These are phyloP conservation scores for Rhineura floridana DNA, from an alignment of 2,113 vertebrate genomes.

Conservation along the genomic window DNA sequence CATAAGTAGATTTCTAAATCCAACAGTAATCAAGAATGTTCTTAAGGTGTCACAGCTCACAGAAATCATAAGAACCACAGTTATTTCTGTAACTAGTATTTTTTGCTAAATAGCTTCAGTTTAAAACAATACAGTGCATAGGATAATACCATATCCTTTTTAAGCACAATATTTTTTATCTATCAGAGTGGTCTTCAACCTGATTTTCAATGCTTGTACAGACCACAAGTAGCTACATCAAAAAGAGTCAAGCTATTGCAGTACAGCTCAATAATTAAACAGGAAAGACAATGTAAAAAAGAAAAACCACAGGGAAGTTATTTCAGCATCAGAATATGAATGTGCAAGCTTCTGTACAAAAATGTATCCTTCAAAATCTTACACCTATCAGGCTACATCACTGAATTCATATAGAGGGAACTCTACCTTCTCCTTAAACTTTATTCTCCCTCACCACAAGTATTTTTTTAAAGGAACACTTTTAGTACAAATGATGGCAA, in stretches of 20 bases:
- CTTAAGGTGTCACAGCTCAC: not conserved
- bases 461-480: not conserved
- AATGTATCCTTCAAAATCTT: not conserved
- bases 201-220: not conserved
- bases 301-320: constrained; percentile 19
- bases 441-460: not conserved
- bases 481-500: not conserved
- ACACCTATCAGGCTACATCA: not conserved
- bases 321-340: constrained; percentile 6
- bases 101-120: not conserved
- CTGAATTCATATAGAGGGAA: not conserved
- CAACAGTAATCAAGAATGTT: not conserved
- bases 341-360: constrained; percentile 22
- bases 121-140: not conserved
- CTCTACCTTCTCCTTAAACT: not conserved
- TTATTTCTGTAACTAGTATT: not conserved
- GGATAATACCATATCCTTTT: rapidly evolving
- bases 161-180: rapidly evolving
- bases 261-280: constrained; percentile 32
- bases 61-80: not conserved
- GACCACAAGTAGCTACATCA: constrained; percentile 17
- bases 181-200: not conserved
- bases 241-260: not conserved
- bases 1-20: not conserved
- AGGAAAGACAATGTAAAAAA: constrained; percentile 12